These are phyloP conservation scores for Indicator maculatus DNA, from an alignment of 2,113 vertebrate genomes.

Conservation along the genomic window DNA sequence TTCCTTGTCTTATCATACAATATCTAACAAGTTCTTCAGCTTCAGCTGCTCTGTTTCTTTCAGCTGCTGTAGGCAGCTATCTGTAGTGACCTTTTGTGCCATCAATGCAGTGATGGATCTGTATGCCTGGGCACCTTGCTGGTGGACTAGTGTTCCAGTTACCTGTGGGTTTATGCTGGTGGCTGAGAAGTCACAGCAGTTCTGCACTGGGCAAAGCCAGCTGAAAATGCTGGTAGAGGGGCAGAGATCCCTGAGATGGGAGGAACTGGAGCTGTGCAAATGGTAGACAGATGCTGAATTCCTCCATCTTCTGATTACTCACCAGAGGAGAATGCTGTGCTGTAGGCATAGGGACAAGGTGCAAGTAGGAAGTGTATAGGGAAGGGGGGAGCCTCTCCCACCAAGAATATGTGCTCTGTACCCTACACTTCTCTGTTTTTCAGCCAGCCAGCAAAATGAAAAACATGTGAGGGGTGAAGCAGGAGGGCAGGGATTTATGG, in stretches of 20 bases:
- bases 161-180: neutral
- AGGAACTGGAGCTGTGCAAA: neutral
- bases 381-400: conserved; percentile 31
- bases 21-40: neutral
- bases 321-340: neutral
- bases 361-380: neutral
- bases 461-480: conserved; percentile 60
- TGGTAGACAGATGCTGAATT: neutral
- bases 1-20: no score
- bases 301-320: neutral
- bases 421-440: neutral
- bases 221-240: neutral
- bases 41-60: neutral
- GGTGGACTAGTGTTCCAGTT: neutral
- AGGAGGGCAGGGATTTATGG: conserved; percentile 61
- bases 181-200: neutral
- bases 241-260: neutral
- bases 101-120: neutral
- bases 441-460: conserved; percentile 41
- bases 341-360: neutral
- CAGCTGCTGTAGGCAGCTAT: neutral
- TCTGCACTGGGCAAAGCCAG: neutral
- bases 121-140: neutral
- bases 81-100: neutral
- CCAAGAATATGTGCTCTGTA: conserved; percentile 9